Conservation (phyloP, 1,140 invertebrate genomes). For the Tetramorium alpestre region DNA sequence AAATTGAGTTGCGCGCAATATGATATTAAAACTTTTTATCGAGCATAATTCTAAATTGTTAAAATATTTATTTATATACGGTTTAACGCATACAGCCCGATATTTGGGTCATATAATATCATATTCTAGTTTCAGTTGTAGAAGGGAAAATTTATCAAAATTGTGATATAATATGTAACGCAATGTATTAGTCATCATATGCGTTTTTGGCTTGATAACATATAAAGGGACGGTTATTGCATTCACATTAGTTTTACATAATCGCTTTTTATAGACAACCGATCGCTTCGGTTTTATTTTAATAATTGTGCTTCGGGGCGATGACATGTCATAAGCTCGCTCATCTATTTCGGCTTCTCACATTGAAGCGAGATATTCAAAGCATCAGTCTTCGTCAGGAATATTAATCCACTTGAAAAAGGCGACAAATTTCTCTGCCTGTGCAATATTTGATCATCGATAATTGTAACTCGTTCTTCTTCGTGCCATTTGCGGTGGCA, state of each 20-base stretch:
- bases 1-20: background rate
- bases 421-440: background rate
- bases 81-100: background rate
- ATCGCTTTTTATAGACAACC: background rate
- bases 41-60: background rate
- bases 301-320: background rate
- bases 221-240: background rate
- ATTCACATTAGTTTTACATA: background rate
- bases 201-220: background rate
- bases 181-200: background rate
- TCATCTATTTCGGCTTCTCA: background rate
- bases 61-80: conserved; percentile 2
- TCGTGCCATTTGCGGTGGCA: conserved; percentile 5
- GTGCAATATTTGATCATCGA: conserved; percentile 17
- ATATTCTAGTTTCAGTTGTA: background rate
- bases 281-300: conserved; percentile 13
- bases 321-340: background rate
- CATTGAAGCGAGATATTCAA: background rate
- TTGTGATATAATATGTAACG: background rate
- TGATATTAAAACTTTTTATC: background rate
- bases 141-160: background rate
- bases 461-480: conserved; percentile 31
- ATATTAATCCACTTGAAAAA: background rate
- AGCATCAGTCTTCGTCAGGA: background rate
- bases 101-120: conserved; percentile 9